Evolutionary conservation across 2,888 invertebrate genomes (phyloP).

Genomic region (Itoplectis maculator): DNA sequence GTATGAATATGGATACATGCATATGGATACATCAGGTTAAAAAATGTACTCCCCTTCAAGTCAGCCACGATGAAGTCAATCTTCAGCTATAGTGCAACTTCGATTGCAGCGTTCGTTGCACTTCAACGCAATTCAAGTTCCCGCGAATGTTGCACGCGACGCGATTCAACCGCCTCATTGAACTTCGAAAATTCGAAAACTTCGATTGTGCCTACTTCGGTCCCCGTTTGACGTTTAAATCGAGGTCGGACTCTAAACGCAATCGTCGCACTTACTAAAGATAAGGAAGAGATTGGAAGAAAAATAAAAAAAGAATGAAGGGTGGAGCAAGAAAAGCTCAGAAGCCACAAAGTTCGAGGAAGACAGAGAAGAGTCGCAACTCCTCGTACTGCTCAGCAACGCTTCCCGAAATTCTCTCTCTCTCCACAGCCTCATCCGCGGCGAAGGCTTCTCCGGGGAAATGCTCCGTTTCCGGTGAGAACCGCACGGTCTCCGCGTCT

Average conservation of each 20-base stretch:
- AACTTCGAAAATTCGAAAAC: neutral
- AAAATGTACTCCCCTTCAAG: neutral
- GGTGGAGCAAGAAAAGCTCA: neutral
- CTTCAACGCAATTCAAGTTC: neutral
- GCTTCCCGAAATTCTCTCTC: conserved; percentile 44
- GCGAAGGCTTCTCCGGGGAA: conserved; percentile 57
- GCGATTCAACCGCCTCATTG: neutral
- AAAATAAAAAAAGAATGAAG: neutral
- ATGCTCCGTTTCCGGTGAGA: conserved; percentile 58
- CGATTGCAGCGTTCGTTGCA: neutral
- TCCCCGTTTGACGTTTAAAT: neutral
- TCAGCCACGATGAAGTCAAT: neutral
- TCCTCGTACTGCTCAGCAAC: conserved; percentile 21
- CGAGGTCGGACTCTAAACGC: neutral
- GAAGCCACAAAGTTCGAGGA: conserved; percentile 8
- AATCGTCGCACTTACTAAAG: neutral
- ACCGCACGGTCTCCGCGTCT: conserved; percentile 33
- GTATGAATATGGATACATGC: too few species aligned
- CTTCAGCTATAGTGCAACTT: neutral
- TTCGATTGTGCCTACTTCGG: neutral
- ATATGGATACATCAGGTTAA: too few species aligned
- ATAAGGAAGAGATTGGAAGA: neutral
- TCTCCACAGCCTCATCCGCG: conserved; percentile 32
- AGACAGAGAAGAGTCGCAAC: conserved; percentile 38
- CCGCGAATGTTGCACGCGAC: neutral